Conservation (phyloP, 2,888 invertebrate species). For the Drosophila conformis region DNA sequence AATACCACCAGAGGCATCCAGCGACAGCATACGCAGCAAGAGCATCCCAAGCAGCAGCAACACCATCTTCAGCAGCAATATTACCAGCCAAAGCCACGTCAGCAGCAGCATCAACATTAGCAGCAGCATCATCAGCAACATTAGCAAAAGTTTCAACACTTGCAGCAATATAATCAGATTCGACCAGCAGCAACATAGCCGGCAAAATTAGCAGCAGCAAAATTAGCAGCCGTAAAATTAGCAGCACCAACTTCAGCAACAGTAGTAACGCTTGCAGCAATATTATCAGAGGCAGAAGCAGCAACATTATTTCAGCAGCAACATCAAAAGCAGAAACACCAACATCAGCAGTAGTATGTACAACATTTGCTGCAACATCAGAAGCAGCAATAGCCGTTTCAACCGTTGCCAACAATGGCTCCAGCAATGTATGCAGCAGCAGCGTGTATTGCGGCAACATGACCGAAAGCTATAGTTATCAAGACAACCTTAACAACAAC, state of each 20-base stretch:
- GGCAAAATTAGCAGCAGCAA: neutral
- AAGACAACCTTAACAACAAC: neutral
- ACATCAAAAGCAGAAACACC: neutral
- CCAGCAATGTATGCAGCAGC: neutral
- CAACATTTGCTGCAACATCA: neutral
- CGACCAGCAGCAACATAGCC: neutral
- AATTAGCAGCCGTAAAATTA: neutral
- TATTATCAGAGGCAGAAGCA: neutral
- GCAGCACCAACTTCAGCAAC: neutral
- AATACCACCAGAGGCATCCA: neutral
- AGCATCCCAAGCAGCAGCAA: neutral
- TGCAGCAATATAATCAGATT: no score
- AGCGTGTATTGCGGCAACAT: neutral
- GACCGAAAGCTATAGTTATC: neutral
- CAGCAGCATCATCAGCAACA: neutral
- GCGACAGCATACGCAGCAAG: no score
- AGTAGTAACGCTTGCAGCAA: neutral
- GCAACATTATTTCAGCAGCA: neutral
- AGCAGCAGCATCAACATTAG: neutral
- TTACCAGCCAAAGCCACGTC: neutral
- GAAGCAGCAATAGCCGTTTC: neutral
- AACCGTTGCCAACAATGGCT: neutral
- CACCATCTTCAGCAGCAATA: neutral
- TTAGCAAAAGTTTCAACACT: neutral
- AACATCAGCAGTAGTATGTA: neutral